Conservation (phyloP, 2,888 invertebrate species). For the Onchidella celtica region DNA sequence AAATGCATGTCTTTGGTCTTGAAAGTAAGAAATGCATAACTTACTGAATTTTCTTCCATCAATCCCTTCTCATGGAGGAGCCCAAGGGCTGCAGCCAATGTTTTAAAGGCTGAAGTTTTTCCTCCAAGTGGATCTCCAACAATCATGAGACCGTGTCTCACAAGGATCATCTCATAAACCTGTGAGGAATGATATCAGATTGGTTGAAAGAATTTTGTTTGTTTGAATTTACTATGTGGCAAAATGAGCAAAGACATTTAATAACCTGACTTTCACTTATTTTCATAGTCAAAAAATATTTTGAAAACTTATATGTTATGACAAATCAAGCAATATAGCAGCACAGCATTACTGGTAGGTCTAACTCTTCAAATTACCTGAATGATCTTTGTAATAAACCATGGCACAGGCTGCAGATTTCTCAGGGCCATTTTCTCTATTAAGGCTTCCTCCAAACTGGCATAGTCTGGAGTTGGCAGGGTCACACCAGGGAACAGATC, state of each 20-base stretch:
- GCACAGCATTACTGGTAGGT: too few species aligned
- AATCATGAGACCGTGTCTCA: slow-evolving; percentile 80
- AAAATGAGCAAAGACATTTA: too few species aligned
- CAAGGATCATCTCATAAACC: slow-evolving; percentile 80
- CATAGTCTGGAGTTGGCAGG: slow-evolving; percentile 77
- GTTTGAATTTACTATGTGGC: neutral
- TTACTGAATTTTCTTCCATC: slow-evolving; percentile 76
- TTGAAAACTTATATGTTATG: too few species aligned
- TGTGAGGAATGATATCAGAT: too few species aligned
- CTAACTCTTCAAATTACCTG: too few species aligned
- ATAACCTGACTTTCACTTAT: too few species aligned
- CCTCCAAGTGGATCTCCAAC: slow-evolving; percentile 80
- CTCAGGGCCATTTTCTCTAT: slow-evolving; percentile 62
- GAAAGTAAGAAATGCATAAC: too few species aligned
- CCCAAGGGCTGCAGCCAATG: slow-evolving; percentile 70
- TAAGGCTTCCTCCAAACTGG: slow-evolving; percentile 71
- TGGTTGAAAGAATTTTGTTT: neutral
- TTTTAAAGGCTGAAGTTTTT: slow-evolving; percentile 76
- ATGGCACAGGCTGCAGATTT: slow-evolving; percentile 76
- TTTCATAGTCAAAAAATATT: too few species aligned
- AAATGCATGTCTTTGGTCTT: too few species aligned
- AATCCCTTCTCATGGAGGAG: slow-evolving; percentile 67
- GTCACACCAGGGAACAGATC: slow-evolving; percentile 79
- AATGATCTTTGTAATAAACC: slow-evolving; percentile 78
- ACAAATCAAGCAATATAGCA: too few species aligned